Conservation (phyloP, 2,888 invertebrate genomes). For the Congeria kusceri region DNA sequence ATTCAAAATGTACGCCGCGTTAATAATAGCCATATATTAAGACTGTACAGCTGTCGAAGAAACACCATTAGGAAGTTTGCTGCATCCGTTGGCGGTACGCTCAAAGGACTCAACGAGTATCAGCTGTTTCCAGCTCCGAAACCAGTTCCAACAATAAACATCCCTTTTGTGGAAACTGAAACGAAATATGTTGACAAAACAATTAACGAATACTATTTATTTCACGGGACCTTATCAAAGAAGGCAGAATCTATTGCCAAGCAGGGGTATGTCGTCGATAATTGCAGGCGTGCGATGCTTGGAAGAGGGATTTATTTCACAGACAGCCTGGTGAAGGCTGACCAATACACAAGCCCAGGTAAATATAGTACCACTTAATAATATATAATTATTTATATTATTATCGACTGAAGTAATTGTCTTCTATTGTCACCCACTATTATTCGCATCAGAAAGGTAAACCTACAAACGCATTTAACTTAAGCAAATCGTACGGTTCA, state of each 20-base stretch:
- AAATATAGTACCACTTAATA: too few species aligned
- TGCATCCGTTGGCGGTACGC: neutral
- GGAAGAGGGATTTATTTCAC: neutral
- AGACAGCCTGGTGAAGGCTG: too few species aligned
- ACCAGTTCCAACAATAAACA: neutral
- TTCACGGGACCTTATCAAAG: neutral
- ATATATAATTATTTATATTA: too few species aligned
- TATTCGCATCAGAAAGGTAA: too few species aligned
- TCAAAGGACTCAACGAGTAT: neutral
- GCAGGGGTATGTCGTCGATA: neutral
- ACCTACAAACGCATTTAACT: too few species aligned
- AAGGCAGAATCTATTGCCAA: neutral
- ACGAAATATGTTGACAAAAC: neutral
- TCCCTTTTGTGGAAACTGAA: neutral
- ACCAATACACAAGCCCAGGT: too few species aligned
- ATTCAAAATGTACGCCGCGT: neutral
- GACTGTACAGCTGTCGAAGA: neutral
- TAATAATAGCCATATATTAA: neutral
- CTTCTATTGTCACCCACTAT: too few species aligned
- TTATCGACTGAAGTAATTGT: too few species aligned
- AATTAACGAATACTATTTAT: slow-evolving; percentile 4
- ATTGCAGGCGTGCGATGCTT: neutral
- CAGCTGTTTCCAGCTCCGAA: neutral
- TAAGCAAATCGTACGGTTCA: too few species aligned
- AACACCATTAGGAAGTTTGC: neutral